These are phyloP conservation scores for Rostratula benghalensis DNA, from an alignment of 2,113 vertebrate genomes.

Conservation along the genomic window DNA sequence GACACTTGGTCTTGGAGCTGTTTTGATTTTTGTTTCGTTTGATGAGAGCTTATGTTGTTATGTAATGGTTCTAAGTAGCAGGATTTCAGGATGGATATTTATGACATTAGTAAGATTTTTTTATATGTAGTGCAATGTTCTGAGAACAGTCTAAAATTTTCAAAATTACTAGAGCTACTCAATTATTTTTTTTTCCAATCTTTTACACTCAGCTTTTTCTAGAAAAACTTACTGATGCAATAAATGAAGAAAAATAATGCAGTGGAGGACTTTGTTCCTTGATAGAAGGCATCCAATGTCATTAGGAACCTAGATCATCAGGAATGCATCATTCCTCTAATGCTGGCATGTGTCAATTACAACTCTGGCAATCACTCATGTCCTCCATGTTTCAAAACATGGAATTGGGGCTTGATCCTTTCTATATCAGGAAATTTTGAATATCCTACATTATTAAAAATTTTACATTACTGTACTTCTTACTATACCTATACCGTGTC, in stretches of 20 bases:
- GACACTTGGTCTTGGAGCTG: not conserved
- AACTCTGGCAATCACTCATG: not conserved
- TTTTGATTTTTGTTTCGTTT: not conserved
- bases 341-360: too few relatives aligned
- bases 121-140: not conserved
- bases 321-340: not conserved
- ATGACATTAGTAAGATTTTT: not conserved
- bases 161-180: not conserved
- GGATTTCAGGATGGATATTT: not conserved
- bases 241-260: not conserved
- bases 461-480: not conserved
- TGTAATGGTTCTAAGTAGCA: not conserved
- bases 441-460: not conserved
- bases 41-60: not conserved
- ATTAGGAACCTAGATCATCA: not conserved
- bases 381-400: not conserved
- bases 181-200: not conserved
- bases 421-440: not conserved
- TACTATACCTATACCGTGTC: not conserved
- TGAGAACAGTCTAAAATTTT: not conserved
- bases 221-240: not conserved
- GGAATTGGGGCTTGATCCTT: not conserved
- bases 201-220: not conserved
- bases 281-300: not conserved
- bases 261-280: not conserved